Evolutionary conservation across 2,888 invertebrate species (phyloP).

Genomic region (Calameuta pallipes): DNA sequence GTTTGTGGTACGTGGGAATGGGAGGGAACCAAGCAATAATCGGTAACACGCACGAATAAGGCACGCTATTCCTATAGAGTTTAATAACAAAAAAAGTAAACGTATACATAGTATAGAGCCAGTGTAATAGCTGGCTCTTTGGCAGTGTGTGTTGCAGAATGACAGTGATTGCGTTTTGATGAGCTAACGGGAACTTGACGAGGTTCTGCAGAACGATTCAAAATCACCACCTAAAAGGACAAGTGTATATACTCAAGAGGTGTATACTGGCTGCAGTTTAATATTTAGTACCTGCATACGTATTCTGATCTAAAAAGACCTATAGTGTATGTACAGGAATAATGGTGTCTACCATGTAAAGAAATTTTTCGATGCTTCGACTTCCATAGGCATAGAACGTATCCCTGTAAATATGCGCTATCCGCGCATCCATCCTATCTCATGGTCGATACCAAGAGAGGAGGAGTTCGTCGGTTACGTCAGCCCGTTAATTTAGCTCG

Average conservation of each 20-base stretch:
- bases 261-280: neutral
- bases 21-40: neutral
- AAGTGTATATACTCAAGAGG: neutral
- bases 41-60: neutral
- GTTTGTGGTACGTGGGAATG: neutral
- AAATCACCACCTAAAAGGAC: neutral
- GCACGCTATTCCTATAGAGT: neutral
- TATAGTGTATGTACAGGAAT: neutral
- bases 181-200: conserved; percentile 1
- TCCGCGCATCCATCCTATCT: conserved; percentile 1
- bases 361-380: neutral
- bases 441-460: conserved; percentile 2
- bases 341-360: neutral
- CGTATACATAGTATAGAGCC: neutral
- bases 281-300: neutral
- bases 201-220: neutral
- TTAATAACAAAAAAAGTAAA: neutral
- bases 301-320: neutral
- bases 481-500: conserved; percentile 5
- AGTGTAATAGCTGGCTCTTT: neutral
- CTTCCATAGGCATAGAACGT: neutral
- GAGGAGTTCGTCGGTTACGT: neutral
- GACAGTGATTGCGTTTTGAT: conserved; percentile 3
- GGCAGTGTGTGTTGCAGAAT: neutral
- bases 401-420: neutral